Base-by-base conservation (phyloP, 2,888 invertebrate species). In the Orthosia cruda region DNA sequence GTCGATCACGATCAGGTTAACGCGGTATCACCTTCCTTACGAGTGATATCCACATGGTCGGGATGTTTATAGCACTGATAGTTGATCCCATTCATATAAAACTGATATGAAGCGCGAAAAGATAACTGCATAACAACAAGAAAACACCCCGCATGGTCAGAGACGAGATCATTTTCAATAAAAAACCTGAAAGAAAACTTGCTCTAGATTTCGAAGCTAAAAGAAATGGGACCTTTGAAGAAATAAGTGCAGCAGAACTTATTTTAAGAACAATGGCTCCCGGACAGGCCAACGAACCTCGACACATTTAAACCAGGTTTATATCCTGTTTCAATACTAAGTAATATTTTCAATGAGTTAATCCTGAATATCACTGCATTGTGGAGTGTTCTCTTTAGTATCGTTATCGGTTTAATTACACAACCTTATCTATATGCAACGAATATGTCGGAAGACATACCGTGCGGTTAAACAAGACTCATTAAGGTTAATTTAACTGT, bases 1-100 rank as follows among this genome's bases (percentile, higher is more conserved):
- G 77, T 80, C 88, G 91, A 95, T 94, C 95, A 95, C 92, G 94
- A 87, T 71, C 90, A 90, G 88, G 90, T 92, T 91, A 86, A 86
- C 78, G 79, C 87, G 85, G 88, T 89, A 92, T 90, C 93, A 93
- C 85, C 84, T 90, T 87, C 74, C 74, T 77, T 82, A 79, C 71
- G 91, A 87, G 89, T 94, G 94, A 94, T 93, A 90, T 80, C 89
- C 91, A 89, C 91, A 89, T 89, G 83, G 77, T 82, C 87, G 87
- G 83, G 80, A 80, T 85, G 77, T 83, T 84, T 80, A 67, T 58
- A 68, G 73, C 63, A 66, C 76, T 80, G 87, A 86, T 87, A 84
- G 85, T 68, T 88, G 88, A 83, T 87, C 84, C 77, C 86, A 87
- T 87, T 87, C 86, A 89, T 87, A 86, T 87, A 86, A 84, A 71